Base-by-base conservation (phyloP, 2,888 invertebrate species). In the Catocala sponsa region DNA sequence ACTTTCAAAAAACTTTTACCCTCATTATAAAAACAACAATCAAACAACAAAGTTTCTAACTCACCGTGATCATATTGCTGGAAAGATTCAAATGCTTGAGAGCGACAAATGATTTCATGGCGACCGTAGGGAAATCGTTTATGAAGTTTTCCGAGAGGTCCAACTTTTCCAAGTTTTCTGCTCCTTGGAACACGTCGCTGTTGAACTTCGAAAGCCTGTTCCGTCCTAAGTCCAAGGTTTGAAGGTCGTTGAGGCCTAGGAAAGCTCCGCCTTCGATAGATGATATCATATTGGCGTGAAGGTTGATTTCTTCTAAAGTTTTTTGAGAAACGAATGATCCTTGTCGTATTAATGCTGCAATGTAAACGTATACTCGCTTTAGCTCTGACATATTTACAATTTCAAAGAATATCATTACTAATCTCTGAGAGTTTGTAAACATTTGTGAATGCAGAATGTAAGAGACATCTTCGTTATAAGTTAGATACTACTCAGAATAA, bases 141-240 rank as follows among this genome's bases (percentile, higher is more conserved):
- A 98, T 96, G 85, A 98, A 98, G 93, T 99, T 99, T 81, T 97
- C 96, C 0, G 98, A 97, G 33, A 99, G 92, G 86, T 98, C 98
- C 71, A 99, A 91, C 76, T 96, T 96, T 78, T 97, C 96, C 66
- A 99, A 92, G 77, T 96, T 96, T 61, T 96, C 95, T 5, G 97
- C 96, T 57, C 97, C 96, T 94, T 96, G 96, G 80, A 98, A 98
- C 56, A 97, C 97, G 83, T 98, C 97, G 85, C 98, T 98, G 87
- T 98, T 98, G 81, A 98, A 96, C 78, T 96, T 96, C 7, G 96
- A 95, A 12, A 98, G 95, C 70, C 97, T 95, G 90, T 98, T 98
- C 71, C 97, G 96, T 2, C 97, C 96, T 53, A 98, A 90, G 84
- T 97, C 96, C 41, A 98, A 95, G 68, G 95, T 95, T 78, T 96